Evolutionary conservation across 1,140 invertebrate species (phyloP), one percentile per base, ranked within the genome.

Genomic region (Ericerus pela): DNA sequence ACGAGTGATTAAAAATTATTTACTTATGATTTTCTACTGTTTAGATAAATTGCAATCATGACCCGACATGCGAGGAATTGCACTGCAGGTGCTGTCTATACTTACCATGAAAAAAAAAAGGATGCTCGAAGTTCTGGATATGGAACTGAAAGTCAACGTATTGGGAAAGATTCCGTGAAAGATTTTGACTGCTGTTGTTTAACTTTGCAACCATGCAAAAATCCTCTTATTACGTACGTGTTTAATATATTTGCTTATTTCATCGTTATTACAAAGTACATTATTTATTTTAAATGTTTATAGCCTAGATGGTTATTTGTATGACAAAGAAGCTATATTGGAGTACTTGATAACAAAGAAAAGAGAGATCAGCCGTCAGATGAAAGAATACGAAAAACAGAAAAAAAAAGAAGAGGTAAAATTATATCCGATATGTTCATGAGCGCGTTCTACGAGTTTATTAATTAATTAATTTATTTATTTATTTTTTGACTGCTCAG

Each of bases 151-250:
- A 76, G 72, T 56, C 81, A 78, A 66, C 73, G 96, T 64, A 75
- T 98, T 38, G 92, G 93, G 2, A 96, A 95, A 70, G 96, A 99
- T 76, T 95, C 94, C 1, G 79, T 99, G 0, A 96, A 96, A 69
- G 88, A 88, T 67, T 99, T 99, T 72, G 96, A 99, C 70, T 97
- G 93, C 66, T 99, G 96, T 69, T 96, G 86, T 63, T 70, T 99
- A 18, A 96, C 92, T 5, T 72, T 99, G 55, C 96, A 99, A 67
- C 95, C 96, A 1, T 96, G 92, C 67, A 76, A 81, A 67, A 80
- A 88, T 70, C 89, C 90, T 54, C 84, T 94, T 4, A 72, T 94
- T 33, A 91, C 88, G 79, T 85, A 73, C 75, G 75, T 68, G 16
- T 47, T 11, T 22, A 73, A 73, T 72, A 66, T 55, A 53, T 58